Conservation (phyloP, 2,797 vertebrate species). For the Falco rusticolus region DNA sequence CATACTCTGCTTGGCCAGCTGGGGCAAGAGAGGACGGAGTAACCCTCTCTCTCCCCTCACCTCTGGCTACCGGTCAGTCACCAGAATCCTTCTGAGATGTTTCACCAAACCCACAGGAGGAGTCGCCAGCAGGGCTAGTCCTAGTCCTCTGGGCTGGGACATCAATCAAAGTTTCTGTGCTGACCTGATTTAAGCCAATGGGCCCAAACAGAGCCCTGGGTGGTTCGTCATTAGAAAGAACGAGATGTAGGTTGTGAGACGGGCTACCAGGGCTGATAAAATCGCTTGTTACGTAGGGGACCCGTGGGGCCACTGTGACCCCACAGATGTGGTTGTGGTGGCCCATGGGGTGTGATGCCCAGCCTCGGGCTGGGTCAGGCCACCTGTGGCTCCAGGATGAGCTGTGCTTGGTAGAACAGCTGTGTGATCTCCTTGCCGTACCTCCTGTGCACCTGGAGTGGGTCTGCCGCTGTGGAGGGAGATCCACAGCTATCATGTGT, state of each 20-base stretch:
- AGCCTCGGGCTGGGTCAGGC: not conserved
- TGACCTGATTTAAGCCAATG: not conserved
- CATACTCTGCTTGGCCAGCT: not conserved
- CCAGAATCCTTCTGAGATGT: not conserved
- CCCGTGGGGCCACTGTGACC: rapidly evolving
- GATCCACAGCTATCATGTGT: not conserved
- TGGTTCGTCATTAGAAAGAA: not conserved
- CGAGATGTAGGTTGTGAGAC: not conserved
- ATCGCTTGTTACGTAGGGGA: not conserved
- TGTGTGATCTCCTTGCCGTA: not conserved
- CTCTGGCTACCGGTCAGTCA: not conserved
- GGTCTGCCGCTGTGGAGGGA: not conserved
- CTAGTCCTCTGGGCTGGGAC: not conserved
- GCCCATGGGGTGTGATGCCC: not conserved
- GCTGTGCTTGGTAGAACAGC: not conserved
- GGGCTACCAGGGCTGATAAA: not conserved
- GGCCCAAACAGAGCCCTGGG: not conserved
- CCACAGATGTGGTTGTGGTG: rapidly evolving
- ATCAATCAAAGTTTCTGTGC: not conserved
- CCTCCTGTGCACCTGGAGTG: not conserved
- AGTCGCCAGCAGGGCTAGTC: not conserved
- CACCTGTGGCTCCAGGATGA: not conserved
- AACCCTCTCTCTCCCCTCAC: not conserved
- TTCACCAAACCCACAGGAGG: not conserved
- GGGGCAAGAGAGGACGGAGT: not conserved